Evolutionary conservation across 2,113 vertebrate genomes (phyloP).

Genomic region (Oceanodroma tethys): DNA sequence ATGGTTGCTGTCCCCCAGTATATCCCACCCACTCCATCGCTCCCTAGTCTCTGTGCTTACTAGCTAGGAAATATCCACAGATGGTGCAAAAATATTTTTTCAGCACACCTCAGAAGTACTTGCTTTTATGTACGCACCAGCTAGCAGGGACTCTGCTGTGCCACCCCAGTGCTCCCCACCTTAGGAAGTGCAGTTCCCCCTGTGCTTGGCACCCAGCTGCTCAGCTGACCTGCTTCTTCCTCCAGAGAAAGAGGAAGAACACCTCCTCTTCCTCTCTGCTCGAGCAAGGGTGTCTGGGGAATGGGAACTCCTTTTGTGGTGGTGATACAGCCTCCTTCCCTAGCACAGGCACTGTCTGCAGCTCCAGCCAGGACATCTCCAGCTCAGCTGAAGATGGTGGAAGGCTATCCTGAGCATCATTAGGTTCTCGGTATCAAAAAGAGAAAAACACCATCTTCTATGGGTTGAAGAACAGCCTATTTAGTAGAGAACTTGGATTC

Average conservation of each 20-base stretch:
- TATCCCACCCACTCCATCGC: too few species aligned
- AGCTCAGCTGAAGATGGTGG: neutral
- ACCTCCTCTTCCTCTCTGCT: neutral
- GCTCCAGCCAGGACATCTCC: neutral
- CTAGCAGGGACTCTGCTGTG: neutral
- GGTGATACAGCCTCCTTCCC: neutral
- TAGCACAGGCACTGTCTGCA: neutral
- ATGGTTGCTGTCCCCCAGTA: accelerated
- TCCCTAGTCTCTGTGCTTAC: neutral
- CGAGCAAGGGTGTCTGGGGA: neutral
- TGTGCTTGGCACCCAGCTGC: neutral
- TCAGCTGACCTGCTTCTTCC: neutral
- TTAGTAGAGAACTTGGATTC: neutral
- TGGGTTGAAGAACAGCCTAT: neutral
- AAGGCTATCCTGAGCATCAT: neutral
- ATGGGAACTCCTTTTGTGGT: neutral
- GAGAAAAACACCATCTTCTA: neutral
- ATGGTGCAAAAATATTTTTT: neutral
- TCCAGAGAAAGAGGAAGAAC: neutral
- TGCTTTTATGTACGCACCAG: neutral
- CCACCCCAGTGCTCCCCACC: neutral
- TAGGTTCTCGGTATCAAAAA: neutral
- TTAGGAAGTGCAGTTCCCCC: neutral
- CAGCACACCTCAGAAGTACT: neutral
- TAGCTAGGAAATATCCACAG: neutral